Conservation (phyloP, 2,888 invertebrate species). For the Galerucella nymphaeae region DNA sequence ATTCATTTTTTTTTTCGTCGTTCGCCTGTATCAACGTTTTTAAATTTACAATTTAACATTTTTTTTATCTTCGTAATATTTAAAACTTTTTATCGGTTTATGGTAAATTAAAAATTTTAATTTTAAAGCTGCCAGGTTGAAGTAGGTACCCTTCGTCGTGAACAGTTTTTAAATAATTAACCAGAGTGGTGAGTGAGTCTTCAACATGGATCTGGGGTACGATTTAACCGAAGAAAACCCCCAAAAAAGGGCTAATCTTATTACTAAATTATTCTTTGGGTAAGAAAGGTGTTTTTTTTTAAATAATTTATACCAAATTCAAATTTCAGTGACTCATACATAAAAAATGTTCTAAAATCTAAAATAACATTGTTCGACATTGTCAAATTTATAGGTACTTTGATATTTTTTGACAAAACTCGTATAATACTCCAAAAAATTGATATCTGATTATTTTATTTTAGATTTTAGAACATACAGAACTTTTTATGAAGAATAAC, state of each 20-base stretch:
- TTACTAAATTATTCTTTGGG: slow-evolving; percentile 69
- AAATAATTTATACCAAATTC: too few species aligned
- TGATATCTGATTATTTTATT: too few species aligned
- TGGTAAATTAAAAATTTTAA: background rate
- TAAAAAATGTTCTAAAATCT: too few species aligned
- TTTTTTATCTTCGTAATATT: background rate
- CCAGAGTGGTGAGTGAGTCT: background rate
- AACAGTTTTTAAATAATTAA: background rate
- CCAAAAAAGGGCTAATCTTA: slow-evolving; percentile 68
- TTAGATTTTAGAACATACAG: too few species aligned
- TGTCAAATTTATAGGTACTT: too few species aligned
- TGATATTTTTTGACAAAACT: too few species aligned
- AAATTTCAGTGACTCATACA: too few species aligned
- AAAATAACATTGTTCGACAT: too few species aligned
- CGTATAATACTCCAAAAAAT: too few species aligned
- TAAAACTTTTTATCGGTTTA: background rate
- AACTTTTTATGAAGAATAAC: too few species aligned
- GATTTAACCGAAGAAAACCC: slow-evolving; percentile 66
- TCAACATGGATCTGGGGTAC: slow-evolving; percentile 50
- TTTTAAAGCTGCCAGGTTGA: background rate
- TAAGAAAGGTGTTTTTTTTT: slow-evolving; percentile 44
- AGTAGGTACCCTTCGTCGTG: background rate
- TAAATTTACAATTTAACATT: background rate
- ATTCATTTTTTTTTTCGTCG: background rate
- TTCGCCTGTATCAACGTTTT: background rate